These are phyloP conservation scores for Nothura maculosa DNA, from an alignment of 2,797 vertebrate genomes.

Conservation along the genomic window DNA sequence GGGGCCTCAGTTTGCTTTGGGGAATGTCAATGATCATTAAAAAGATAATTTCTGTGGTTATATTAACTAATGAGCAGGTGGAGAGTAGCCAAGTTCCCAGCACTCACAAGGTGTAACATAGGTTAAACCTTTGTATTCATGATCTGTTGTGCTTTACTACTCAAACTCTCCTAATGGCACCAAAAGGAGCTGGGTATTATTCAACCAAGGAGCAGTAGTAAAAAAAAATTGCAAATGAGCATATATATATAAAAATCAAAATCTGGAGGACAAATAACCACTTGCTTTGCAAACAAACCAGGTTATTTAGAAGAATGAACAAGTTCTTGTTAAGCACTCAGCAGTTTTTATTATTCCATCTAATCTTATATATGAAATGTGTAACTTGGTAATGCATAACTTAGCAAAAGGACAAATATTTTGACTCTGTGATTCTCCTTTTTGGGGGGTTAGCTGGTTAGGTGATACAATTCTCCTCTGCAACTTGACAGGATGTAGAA, in stretches of 20 bases:
- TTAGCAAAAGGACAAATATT: not conserved
- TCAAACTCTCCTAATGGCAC: not conserved
- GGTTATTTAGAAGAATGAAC: not conserved
- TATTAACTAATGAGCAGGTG: conserved; percentile 2
- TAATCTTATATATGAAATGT: not conserved
- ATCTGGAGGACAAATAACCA: not conserved
- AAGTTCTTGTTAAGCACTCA: not conserved
- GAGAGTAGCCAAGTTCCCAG: not conserved
- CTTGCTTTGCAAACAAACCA: not conserved
- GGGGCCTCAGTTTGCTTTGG: not conserved
- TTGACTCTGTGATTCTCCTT: too few species aligned
- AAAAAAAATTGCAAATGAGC: not conserved
- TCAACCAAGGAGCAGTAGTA: not conserved
- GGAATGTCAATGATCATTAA: not conserved
- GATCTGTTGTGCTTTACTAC: not conserved
- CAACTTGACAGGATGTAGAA: conserved; percentile 81
- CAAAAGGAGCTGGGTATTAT: not conserved
- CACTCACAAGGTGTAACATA: not conserved
- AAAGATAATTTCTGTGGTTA: not conserved
- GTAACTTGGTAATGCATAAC: not conserved
- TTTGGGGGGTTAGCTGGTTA: not conserved
- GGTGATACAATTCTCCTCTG: conserved; percentile 74
- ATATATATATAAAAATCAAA: not conserved
- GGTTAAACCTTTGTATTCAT: not conserved
- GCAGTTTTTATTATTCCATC: not conserved